Conservation (phyloP, 2,888 invertebrate genomes). For the Eupithecia tripunctaria region DNA sequence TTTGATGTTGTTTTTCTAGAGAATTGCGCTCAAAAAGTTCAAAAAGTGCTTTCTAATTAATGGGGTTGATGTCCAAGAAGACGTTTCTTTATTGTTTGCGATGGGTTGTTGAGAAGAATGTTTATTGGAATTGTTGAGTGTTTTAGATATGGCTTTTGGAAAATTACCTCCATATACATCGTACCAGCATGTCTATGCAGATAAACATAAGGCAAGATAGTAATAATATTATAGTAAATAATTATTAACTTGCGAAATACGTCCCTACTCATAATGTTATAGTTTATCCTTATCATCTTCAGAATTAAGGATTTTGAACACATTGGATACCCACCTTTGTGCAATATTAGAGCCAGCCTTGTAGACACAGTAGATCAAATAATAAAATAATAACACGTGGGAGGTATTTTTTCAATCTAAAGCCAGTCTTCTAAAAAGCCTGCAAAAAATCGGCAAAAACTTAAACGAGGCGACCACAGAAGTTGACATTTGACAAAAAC, state of each 20-base stretch:
- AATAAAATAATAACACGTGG: conserved; percentile 22
- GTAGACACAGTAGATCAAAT: background rate
- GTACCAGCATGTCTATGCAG: background rate
- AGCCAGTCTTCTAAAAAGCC: conserved; percentile 21
- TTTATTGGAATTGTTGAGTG: conserved; percentile 32
- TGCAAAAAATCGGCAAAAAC: conserved; percentile 52
- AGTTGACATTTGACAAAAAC: conserved; percentile 84
- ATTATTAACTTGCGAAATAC: no score
- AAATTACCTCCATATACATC: background rate
- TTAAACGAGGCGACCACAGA: conserved; percentile 72
- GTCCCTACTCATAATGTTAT: no score
- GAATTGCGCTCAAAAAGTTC: conserved; percentile 57
- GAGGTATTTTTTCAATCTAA: conserved; percentile 30
- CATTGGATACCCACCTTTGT: no score
- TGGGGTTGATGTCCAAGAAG: conserved; percentile 42
- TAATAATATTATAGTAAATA: no score
- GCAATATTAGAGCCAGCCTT: no score
- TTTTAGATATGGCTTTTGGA: background rate
- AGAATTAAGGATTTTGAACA: no score
- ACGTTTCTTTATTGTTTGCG: conserved; percentile 23
- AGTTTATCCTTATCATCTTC: no score
- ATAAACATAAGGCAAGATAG: background rate
- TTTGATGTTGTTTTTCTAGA: conserved; percentile 60
- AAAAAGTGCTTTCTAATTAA: conserved; percentile 48
- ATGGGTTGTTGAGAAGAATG: conserved; percentile 27